Percentiles rank a stretch among this genome's conserved stretches.
phyloP scores from a whole-genome alignment of 2,113 vertebrate genomes.

The Gadus macrocephalus region DNA sequence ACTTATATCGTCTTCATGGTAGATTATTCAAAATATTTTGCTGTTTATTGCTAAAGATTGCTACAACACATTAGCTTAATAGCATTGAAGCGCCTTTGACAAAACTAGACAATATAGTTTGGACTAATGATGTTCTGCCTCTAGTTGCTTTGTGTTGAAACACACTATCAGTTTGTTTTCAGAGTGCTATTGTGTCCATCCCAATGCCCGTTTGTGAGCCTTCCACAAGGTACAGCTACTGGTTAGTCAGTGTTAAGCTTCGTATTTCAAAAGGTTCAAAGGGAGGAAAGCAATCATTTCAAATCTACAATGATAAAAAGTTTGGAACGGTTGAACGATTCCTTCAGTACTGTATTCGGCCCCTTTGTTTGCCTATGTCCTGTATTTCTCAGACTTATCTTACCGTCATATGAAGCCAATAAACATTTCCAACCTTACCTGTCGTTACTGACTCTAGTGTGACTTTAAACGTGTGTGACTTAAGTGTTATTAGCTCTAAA shows the following conservation, averaged over 20 bases:
- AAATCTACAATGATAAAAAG: conserved; percentile 23
- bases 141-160: conserved; percentile 40
- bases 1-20: no score
- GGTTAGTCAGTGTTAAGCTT: no score
- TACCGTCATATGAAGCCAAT: conserved; percentile 61
- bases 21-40: no score
- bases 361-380: conserved; percentile 37
- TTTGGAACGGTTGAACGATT: conserved; percentile 26
- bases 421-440: conserved; percentile 59
- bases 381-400: conserved; percentile 51
- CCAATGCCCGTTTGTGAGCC: neutral
- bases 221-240: no score
- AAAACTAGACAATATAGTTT: conserved; percentile 46
- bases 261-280: neutral
- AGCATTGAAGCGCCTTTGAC: conserved; percentile 7
- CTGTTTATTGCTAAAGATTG: neutral
- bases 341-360: conserved; percentile 48
- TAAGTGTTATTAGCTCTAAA: neutral
- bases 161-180: no score
- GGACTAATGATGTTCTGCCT: conserved; percentile 36
- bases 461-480: neutral
- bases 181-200: neutral
- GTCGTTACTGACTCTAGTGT: neutral
- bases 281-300: conserved; percentile 3
- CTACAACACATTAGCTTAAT: no score